phyloP scores from a whole-genome alignment of 2,797 vertebrate species.

The Onychomys arenicola region DNA sequence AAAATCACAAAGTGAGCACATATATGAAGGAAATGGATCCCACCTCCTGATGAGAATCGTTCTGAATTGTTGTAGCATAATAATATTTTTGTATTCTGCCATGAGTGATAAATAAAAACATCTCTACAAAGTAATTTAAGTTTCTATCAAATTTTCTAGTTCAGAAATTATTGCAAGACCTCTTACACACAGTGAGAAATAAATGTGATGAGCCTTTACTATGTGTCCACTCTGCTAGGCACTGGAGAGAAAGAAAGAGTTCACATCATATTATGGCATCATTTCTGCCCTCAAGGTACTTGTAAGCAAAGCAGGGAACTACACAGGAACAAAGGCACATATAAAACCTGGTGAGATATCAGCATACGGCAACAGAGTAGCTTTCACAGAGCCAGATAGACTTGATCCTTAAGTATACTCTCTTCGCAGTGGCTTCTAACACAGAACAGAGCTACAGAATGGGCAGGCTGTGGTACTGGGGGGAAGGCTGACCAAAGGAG shows the following conservation, averaged over 20 bases:
- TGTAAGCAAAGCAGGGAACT: background rate
- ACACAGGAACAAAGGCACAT: background rate
- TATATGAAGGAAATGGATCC: background rate
- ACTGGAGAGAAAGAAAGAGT: background rate
- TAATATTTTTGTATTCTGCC: background rate
- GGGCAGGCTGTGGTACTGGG: background rate
- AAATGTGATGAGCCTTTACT: background rate
- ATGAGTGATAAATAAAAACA: background rate
- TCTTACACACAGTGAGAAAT: background rate
- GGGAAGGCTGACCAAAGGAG: background rate
- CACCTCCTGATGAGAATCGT: background rate
- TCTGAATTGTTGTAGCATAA: background rate
- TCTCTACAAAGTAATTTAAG: background rate
- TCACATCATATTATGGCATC: background rate
- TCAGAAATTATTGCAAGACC: background rate
- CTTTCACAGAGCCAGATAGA: background rate
- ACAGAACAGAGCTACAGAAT: background rate
- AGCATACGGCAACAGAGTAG: background rate
- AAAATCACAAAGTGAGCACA: background rate
- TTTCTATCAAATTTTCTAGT: conserved; percentile 14
- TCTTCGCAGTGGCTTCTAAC: background rate
- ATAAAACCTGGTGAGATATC: background rate
- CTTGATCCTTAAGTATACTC: background rate
- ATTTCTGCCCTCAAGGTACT: conserved; percentile 2
- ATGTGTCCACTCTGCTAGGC: background rate